Evolutionary conservation across 2,888 invertebrate species (phyloP).

Genomic region (Diplolepis rosae): DNA sequence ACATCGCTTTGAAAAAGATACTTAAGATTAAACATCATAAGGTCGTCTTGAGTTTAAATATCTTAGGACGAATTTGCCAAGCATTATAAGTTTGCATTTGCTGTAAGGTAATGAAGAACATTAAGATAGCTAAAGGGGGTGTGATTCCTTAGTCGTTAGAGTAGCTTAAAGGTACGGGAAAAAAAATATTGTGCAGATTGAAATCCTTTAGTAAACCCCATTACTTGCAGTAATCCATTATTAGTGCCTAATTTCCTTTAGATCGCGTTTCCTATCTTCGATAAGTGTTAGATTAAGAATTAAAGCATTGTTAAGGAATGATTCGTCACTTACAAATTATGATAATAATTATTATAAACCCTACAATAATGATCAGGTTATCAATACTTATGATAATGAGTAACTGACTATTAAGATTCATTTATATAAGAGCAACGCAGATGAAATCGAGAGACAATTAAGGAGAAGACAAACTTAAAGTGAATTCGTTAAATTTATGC

Average conservation of each 20-base stretch:
- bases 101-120: constrained; percentile 30
- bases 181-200: constrained; percentile 10
- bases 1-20: neutral
- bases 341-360: neutral
- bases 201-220: neutral
- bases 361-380: constrained; percentile 1
- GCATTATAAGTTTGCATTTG: constrained; percentile 11
- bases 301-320: constrained; percentile 1
- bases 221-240: constrained; percentile 2
- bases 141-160: constrained; percentile 10
- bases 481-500: no score
- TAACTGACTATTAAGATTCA: neutral
- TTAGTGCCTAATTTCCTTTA: constrained; percentile 18
- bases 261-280: constrained; percentile 21
- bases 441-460: no score
- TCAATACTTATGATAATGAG: neutral
- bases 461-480: no score
- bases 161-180: neutral
- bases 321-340: constrained; percentile 22
- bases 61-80: no score
- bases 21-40: neutral
- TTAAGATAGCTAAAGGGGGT: neutral
- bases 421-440: no score
- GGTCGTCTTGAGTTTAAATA: no score
- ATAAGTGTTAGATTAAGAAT: constrained; percentile 14